Conservation (phyloP, 2,797 vertebrate species). For the Microcaecilia unicolor region DNA sequence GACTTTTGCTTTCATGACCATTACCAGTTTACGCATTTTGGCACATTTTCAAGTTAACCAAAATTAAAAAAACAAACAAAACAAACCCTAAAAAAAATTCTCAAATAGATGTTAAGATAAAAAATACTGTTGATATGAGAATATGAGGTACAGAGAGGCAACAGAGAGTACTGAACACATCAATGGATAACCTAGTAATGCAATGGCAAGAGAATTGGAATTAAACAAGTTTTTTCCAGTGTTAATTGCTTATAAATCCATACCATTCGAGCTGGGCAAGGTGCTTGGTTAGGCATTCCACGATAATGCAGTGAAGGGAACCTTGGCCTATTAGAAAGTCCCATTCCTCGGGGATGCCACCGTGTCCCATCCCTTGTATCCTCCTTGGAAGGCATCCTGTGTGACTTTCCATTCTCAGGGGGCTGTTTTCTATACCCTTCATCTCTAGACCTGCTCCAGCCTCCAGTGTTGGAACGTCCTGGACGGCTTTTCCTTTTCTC, state of each 20-base stretch:
- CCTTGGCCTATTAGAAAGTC: conserved; percentile 45
- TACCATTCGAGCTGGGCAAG: conserved; percentile 49
- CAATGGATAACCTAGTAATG: too few species aligned
- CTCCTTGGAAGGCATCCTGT: conserved; percentile 46
- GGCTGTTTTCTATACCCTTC: conserved; percentile 63
- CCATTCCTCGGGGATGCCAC: conserved; percentile 44
- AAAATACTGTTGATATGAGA: not conserved
- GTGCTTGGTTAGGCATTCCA: conserved; percentile 40
- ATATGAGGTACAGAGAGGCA: not conserved
- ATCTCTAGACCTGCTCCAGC: conserved; percentile 55
- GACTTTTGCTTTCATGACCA: too few species aligned
- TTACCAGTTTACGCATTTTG: too few species aligned
- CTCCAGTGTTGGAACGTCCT: conserved; percentile 51
- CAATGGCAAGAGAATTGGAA: not conserved
- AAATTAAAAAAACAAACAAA: too few species aligned
- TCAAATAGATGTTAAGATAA: not conserved
- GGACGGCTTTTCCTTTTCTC: conserved; percentile 73
- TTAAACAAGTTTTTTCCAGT: too few species aligned
- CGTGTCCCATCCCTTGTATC: conserved; percentile 24
- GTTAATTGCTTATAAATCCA: too few species aligned
- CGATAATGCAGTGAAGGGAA: conserved; percentile 48
- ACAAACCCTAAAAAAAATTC: too few species aligned
- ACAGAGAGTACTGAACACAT: too few species aligned
- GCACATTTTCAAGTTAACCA: too few species aligned
- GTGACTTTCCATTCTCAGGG: conserved; percentile 51